Evolutionary conservation across 2,113 vertebrate species (phyloP), one percentile per base, ranked within the genome.

Genomic region (Brachypteracias leptosomus): DNA sequence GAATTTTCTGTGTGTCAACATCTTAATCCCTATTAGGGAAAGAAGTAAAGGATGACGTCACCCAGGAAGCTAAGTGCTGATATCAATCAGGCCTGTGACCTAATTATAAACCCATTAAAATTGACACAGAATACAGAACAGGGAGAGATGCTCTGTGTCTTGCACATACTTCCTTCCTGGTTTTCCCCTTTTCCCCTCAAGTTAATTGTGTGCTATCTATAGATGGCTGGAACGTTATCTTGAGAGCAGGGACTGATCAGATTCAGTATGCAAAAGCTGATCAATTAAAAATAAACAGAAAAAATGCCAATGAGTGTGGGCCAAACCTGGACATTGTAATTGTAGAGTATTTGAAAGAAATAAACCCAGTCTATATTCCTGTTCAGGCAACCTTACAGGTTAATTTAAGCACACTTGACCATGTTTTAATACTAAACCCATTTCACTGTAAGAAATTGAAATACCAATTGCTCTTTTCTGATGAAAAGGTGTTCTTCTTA

Each of bases 21-120:
- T 19, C 21, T 86, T 89, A 65, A 91, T 85, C 49, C 59, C n/a
- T 66, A 36, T 76, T 62, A 94, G 54, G n/a, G 73, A 85, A 68
- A 10, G 44, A 72, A 86, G 72, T 20, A 92, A 49, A 63, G 25
- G 28, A 16, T 91, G 93, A 95, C 61, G 62, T 93, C 75, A 96
- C 36, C 49, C 59, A 79, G 36, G 49, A 89, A 96, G 58, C 19
- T 89, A 93, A 95, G 78, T 79, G 81, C 87, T 88, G 65, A 49
- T 91, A 93, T 58, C 84, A 87, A 61, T 91, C 94, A 81, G 35
- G 49, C 17, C 58, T 54, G 25, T 58, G 74, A 93, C 87, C 94
- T 94, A 92, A 88, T 89, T 95, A 94, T 36, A 91, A 42, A 58
- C 17, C 77, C 78, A 95, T 93, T 96, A 95, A 96, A 93, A 83